A percentile compares a stretch with the other conserved stretches of the same genome.
phyloP scores from a whole-genome alignment of 2,888 invertebrate genomes.

The Pristionchus fissidentatus region DNA sequence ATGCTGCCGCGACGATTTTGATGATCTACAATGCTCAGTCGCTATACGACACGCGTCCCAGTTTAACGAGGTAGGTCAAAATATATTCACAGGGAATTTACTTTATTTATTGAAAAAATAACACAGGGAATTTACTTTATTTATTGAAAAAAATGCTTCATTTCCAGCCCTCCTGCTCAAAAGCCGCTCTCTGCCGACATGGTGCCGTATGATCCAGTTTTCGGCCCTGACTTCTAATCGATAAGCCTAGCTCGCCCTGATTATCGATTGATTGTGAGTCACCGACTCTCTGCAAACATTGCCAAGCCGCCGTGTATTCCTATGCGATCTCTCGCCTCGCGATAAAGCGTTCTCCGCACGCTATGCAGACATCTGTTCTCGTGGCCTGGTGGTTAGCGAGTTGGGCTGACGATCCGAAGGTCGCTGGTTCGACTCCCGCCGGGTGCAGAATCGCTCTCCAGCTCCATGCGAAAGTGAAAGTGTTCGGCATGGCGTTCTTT shows the following conservation, averaged over 20 bases:
- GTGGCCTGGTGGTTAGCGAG: not conserved
- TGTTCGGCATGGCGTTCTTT: no score
- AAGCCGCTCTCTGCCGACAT: constrained; percentile 61
- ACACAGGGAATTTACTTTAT: not conserved
- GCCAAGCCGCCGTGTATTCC: not conserved
- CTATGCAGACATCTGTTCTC: not conserved
- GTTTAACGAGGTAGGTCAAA: constrained; percentile 1
- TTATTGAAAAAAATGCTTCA: not conserved
- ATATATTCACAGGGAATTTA: not conserved
- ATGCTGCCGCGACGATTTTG: constrained; percentile 54
- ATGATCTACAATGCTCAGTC: constrained; percentile 40
- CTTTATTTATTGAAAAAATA: not conserved
- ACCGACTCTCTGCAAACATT: not conserved
- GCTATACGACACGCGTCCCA: constrained; percentile 35
- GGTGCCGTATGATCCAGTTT: constrained; percentile 50
- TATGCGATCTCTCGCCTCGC: not conserved
- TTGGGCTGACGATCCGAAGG: no score
- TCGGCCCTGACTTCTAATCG: not conserved
- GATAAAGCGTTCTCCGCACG: not conserved
- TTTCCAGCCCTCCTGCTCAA: constrained; percentile 53
- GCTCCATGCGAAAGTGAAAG: no score
- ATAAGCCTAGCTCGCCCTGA: not conserved
- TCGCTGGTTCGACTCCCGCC: no score
- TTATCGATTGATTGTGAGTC: not conserved
- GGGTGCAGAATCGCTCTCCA: no score